Conservation (phyloP, 2,888 invertebrate genomes). For the Drosophila melanosoma region DNA sequence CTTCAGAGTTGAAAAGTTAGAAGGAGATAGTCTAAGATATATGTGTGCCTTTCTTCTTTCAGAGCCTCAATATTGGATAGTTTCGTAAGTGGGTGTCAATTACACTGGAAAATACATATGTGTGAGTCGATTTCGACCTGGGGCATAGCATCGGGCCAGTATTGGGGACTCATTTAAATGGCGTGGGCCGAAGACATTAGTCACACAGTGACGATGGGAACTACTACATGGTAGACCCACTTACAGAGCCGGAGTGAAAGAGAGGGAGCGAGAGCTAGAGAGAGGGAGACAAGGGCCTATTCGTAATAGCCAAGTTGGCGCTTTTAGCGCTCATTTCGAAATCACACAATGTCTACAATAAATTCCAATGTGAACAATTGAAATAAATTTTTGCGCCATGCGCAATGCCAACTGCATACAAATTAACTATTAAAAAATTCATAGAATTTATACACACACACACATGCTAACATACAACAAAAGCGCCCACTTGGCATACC, state of each 20-base stretch:
- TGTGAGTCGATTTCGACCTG: conserved; percentile 38
- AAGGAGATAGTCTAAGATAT: conserved; percentile 32
- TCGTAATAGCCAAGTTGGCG: conserved; percentile 47
- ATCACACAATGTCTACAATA: conserved; percentile 82
- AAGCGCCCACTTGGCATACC: conserved; percentile 70
- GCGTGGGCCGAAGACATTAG: conserved; percentile 78
- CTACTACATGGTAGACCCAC: conserved; percentile 45
- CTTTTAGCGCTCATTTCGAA: conserved; percentile 73
- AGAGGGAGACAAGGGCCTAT: conserved; percentile 5
- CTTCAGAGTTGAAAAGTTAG: conserved; percentile 10
- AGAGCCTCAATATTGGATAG: conserved; percentile 44
- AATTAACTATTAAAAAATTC: conserved; percentile 82
- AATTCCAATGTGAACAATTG: conserved; percentile 83
- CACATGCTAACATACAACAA: conserved; percentile 13
- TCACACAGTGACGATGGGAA: conserved; percentile 56
- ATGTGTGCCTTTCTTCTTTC: conserved; percentile 43
- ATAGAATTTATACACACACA: conserved; percentile 72
- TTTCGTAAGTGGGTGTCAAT: conserved; percentile 80
- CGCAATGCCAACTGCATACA: conserved; percentile 78
- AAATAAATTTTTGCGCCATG: conserved; percentile 83
- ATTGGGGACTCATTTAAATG: conserved; percentile 41
- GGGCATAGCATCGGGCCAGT: conserved; percentile 25
- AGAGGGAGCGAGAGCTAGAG: neutral
- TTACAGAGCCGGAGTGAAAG: conserved; percentile 13
- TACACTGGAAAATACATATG: conserved; percentile 45